Percentiles rank a stretch among this genome's conserved stretches.
These are phyloP conservation scores for Benitochromis conjunctus DNA, from an alignment of 2,113 vertebrate species.

Conservation along the genomic window DNA sequence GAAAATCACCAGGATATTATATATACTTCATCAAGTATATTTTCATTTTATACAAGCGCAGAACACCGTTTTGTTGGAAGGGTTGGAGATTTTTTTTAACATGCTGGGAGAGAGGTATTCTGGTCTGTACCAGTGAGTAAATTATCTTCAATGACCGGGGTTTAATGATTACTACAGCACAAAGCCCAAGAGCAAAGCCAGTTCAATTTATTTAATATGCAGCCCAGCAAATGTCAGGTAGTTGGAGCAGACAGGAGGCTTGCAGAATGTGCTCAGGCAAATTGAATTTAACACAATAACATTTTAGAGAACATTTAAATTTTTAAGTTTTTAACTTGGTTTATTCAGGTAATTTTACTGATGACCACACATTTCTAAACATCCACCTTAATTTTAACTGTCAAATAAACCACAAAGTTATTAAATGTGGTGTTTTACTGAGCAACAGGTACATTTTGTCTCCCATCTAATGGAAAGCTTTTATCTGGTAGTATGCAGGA, in stretches of 20 bases:
- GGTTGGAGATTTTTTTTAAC: not conserved
- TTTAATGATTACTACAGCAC: not conserved
- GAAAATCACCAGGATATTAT: not conserved
- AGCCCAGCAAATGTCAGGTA: not conserved
- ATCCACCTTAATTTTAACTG: not conserved
- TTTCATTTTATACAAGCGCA: not conserved
- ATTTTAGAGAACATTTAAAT: not conserved
- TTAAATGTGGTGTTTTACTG: not conserved
- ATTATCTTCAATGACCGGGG: not conserved
- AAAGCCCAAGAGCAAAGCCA: not conserved
- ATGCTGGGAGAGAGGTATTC: not conserved
- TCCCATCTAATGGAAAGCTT: constrained; percentile 18
- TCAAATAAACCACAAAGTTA: not conserved
- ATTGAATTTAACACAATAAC: not conserved
- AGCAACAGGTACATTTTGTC: constrained; percentile 9
- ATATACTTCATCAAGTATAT: not conserved
- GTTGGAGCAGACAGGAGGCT: not conserved
- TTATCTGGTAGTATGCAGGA: constrained; percentile 20
- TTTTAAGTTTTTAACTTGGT: not conserved
- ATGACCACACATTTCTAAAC: not conserved
- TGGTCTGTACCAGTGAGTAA: not conserved
- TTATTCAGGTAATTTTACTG: not conserved
- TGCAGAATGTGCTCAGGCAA: not conserved
- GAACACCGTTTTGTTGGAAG: not conserved
- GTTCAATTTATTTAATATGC: not conserved